Base-by-base conservation (phyloP, 2,113 vertebrate species). In the Theropithecus gelada region DNA sequence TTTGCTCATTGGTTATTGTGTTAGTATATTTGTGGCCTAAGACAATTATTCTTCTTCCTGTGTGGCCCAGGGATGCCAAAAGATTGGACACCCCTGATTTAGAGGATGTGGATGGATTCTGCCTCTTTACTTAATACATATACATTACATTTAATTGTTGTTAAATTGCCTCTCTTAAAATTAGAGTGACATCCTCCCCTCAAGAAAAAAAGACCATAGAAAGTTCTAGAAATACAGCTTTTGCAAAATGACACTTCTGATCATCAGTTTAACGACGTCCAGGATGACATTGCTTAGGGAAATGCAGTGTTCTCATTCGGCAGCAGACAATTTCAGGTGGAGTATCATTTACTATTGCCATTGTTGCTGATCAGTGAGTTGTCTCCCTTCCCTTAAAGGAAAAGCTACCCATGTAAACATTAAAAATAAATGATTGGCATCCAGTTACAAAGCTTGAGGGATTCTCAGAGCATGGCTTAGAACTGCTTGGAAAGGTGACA, bases 211-310 rank as follows among this genome's bases (percentile, higher is more conserved):
- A 52, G 5, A 30, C 8, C 35, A 18, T 14, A n/a, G 52, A 35
- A 73, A 90, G 38, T 80, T 78, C 38, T 86, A 76, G 59, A 86
- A 88, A 59, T 59, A 85, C 0, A 66, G 30, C 10, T 90, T 96
- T 85, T 55, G 52, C 72, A 85, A 92, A 93, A 81, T 45, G 23
- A 85, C 12, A 76, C 14, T 97, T 97, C 12, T 84, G 78, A 90
- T 48, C 64, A 57, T 30, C 16, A 27, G 22, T 27, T 27, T 64
- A 88, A 45, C 5, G 50, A 61, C 25, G 11, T 68, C 7, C 59
- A 25, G 57, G 72, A 66, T 27, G 48, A 57, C 18, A 73, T n/a
- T 96, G 40, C n/a, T 92, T 35, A 52, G 52, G 45, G 35, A 89
- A 94, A 70, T 64, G 27, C 50, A 52, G 10, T 8, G 45, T 30